Conservation (phyloP, 2,113 vertebrate genomes). For the Myrmecobius fasciatus region DNA sequence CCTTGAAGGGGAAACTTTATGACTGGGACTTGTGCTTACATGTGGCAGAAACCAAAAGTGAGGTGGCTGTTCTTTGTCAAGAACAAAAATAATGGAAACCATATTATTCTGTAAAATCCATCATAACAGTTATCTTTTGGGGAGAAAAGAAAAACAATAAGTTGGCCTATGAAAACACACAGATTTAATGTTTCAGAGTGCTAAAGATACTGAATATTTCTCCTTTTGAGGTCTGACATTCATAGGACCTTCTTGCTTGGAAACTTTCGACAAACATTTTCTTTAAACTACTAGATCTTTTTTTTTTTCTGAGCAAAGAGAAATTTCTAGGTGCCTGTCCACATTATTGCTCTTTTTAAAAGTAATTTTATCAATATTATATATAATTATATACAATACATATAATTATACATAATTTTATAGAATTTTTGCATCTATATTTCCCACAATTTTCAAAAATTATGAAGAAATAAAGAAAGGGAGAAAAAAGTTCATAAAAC, state of each 20-base stretch:
- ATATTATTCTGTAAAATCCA: conserved; percentile 70
- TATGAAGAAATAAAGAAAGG: not conserved
- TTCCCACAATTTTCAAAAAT: not conserved
- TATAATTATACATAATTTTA: no score
- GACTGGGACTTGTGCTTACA: conserved; percentile 30
- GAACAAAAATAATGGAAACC: conserved; percentile 63
- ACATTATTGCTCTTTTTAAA: not conserved
- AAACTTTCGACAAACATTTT: conserved; percentile 41
- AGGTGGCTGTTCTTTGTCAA: conserved; percentile 79
- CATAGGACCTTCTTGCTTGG: conserved; percentile 16
- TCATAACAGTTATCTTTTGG: conserved; percentile 72
- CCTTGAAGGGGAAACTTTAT: conserved; percentile 32
- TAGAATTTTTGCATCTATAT: not conserved
- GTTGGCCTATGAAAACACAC: conserved; percentile 57
- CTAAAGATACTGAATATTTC: conserved; percentile 16
- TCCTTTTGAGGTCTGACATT: conserved; percentile 18
- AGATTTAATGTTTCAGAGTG: conserved; percentile 56
- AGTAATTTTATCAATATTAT: not conserved
- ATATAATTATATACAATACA: no score
- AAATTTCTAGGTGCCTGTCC: conserved; percentile 18
- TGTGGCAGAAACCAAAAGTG: conserved; percentile 51
- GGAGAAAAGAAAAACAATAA: conserved; percentile 67
- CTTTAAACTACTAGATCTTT: not conserved
- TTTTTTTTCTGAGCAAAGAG: not conserved
- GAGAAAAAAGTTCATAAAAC: not conserved